Conservation (phyloP, 2,888 invertebrate genomes). For the Archips xylosteana region DNA sequence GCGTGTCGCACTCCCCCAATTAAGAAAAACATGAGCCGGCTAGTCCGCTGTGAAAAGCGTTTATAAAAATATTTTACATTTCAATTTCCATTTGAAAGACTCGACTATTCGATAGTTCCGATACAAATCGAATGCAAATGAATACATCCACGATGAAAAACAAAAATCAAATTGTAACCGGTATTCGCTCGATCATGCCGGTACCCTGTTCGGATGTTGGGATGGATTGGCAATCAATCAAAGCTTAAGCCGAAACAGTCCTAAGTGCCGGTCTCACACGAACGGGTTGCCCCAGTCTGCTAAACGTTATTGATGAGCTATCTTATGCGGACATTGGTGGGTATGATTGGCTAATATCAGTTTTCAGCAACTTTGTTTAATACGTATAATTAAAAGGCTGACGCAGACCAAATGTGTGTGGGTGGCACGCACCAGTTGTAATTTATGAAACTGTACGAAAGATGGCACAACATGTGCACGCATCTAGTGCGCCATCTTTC, state of each 20-base stretch:
- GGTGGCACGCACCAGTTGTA: too few relatives aligned
- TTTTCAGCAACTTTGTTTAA: background rate
- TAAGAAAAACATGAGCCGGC: background rate
- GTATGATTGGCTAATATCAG: background rate
- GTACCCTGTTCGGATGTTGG: background rate
- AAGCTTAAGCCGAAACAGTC: constrained; percentile 33
- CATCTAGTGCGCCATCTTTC: too few relatives aligned
- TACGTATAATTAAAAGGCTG: background rate
- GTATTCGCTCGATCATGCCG: constrained; percentile 21
- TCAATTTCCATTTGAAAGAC: background rate
- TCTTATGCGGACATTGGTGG: background rate
- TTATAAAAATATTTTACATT: background rate
- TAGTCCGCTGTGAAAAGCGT: background rate
- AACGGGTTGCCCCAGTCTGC: constrained; percentile 1
- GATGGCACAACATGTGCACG: too few relatives aligned
- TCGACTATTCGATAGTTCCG: background rate
- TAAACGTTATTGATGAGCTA: constrained; percentile 14
- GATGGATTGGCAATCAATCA: constrained; percentile 30
- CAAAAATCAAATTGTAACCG: background rate
- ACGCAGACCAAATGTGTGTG: too few relatives aligned
- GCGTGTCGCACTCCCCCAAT: background rate
- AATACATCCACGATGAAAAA: background rate
- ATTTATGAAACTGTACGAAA: too few relatives aligned
- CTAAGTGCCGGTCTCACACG: constrained; percentile 12
- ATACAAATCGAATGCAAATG: constrained; percentile 13